Evolutionary conservation across 2,888 invertebrate genomes (phyloP).

Genomic region (Pandemis corylana): DNA sequence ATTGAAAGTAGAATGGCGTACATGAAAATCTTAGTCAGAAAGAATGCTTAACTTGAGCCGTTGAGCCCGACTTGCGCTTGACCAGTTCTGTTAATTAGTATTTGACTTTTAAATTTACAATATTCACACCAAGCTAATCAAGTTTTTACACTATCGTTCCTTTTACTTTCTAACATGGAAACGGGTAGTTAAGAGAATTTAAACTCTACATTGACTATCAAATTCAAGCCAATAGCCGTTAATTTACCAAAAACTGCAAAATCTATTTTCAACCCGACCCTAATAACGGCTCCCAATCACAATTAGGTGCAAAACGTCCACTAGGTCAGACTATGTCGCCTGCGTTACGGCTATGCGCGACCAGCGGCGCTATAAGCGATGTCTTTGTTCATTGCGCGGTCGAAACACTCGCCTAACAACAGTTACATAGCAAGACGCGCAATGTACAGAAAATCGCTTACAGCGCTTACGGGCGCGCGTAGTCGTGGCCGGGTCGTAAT

Average conservation of each 20-base stretch:
- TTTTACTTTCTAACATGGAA: no score
- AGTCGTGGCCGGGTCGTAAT: slow-evolving; percentile 6
- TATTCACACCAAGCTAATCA: no score
- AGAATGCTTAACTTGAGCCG: no score
- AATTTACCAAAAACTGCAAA: slow-evolving; percentile 6
- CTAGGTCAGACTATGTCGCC: slow-evolving; percentile 11
- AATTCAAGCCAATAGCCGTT: background rate
- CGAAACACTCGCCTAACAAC: no score
- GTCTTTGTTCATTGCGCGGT: background rate
- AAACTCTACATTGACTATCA: background rate
- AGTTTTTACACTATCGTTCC: background rate
- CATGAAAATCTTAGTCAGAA: no score
- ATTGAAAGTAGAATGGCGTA: no score
- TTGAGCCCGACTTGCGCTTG: no score
- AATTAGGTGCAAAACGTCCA: slow-evolving; percentile 33
- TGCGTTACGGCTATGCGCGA: slow-evolving; percentile 43
- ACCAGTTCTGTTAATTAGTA: no score
- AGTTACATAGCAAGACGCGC: background rate
- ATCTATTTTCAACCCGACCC: background rate
- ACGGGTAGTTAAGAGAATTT: background rate
- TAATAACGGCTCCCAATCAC: slow-evolving; percentile 11
- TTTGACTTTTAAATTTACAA: no score
- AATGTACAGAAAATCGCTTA: background rate
- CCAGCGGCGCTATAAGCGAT: no score
- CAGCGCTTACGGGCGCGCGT: background rate